Conservation (phyloP, 2,888 invertebrate species). For the Griposia aprilina region DNA sequence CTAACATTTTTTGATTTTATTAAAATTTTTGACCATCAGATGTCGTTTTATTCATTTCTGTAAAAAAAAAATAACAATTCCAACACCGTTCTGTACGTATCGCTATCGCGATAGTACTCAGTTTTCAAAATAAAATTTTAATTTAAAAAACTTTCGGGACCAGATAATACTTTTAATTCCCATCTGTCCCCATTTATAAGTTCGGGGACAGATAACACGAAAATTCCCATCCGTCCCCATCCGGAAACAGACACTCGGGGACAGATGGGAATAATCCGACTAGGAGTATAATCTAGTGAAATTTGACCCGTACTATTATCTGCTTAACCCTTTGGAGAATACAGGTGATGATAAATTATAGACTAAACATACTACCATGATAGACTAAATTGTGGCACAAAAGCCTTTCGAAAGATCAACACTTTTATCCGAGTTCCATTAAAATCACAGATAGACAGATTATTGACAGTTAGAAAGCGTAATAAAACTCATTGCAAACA, state of each 20-base stretch:
- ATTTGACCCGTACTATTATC: not conserved
- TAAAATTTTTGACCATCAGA: too few relatives aligned
- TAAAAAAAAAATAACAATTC: too few relatives aligned
- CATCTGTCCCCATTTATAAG: not conserved
- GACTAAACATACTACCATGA: not conserved
- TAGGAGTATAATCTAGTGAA: too few relatives aligned
- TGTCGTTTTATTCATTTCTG: too few relatives aligned
- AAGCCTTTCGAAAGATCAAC: not conserved
- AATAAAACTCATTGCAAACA: not conserved
- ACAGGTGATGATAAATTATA: too few relatives aligned
- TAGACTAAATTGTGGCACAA: not conserved
- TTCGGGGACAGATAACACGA: not conserved
- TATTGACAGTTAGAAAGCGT: constrained; percentile 13
- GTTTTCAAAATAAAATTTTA: too few relatives aligned
- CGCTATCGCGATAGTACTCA: too few relatives aligned
- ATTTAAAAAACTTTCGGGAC: too few relatives aligned
- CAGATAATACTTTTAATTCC: not conserved
- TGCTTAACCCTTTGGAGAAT: not conserved
- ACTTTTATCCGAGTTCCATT: not conserved
- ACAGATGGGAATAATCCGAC: too few relatives aligned
- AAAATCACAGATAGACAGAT: not conserved
- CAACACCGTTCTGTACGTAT: too few relatives aligned
- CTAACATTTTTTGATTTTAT: too few relatives aligned
- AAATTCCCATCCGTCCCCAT: not conserved
- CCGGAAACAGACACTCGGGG: not conserved